Evolutionary conservation across 1,140 invertebrate species (phyloP).

Genomic region (Sinonovacula constricta): DNA sequence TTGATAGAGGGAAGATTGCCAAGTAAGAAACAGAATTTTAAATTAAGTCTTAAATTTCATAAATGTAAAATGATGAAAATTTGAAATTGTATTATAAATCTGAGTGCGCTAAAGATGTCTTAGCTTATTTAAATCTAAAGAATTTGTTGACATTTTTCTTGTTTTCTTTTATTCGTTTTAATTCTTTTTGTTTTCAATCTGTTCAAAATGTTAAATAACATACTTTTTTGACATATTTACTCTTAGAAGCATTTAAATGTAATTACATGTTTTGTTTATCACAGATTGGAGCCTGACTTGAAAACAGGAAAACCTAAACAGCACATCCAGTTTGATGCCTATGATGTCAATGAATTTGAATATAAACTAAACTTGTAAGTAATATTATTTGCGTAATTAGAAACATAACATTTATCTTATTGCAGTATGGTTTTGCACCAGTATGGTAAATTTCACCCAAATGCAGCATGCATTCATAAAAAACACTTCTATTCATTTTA

Average conservation of each 20-base stretch:
- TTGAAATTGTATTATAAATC: too few species aligned
- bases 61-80: too few species aligned
- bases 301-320: constrained; percentile 74
- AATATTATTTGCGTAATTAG: background rate
- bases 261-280: background rate
- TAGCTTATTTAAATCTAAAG: too few species aligned
- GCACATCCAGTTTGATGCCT: constrained; percentile 78
- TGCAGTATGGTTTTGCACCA: background rate
- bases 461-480: too few species aligned
- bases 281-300: constrained; percentile 69
- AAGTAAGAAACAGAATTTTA: constrained; percentile 59
- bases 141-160: too few species aligned
- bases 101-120: too few species aligned
- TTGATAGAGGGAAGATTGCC: constrained; percentile 76
- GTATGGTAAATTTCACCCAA: background rate
- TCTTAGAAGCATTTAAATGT: too few species aligned
- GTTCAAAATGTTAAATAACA: too few species aligned
- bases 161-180: too few species aligned
- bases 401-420: background rate
- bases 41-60: background rate
- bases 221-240: too few species aligned
- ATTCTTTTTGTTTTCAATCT: too few species aligned
- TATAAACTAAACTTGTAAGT: constrained; percentile 76
- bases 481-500: too few species aligned
- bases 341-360: constrained; percentile 78